A percentile compares a stretch with the other conserved stretches of the same genome.
Conservation (phyloP, 1,140 invertebrate species). For the Notospermus geniculatus region DNA sequence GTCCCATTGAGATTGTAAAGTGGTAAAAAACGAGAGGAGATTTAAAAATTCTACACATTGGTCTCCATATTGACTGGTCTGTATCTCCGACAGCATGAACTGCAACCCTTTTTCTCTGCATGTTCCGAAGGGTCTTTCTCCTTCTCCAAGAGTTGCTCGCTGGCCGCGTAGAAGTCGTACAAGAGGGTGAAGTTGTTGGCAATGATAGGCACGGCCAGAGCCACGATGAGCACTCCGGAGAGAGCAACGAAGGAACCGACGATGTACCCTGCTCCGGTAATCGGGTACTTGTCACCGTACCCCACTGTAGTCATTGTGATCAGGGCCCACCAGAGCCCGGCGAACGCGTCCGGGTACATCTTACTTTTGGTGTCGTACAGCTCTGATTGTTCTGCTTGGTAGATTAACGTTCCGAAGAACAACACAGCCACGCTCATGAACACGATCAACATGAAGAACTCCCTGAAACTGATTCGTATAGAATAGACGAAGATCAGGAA, state of each 20-base stretch:
- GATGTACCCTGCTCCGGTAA: conserved; percentile 42
- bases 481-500: conserved; percentile 46
- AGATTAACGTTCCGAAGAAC: conserved; percentile 95
- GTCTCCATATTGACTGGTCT: too few species aligned
- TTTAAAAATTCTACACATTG: too few species aligned
- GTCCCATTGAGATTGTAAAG: too few species aligned
- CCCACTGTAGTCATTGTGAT: conserved; percentile 97
- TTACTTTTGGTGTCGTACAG: conserved; percentile 26
- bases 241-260: conserved; percentile 73
- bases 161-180: conserved; percentile 62
- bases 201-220: conserved; percentile 82
- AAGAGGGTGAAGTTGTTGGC: conserved; percentile 70
- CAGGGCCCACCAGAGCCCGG: conserved; percentile 91
- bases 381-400: conserved; percentile 84
- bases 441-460: conserved; percentile 77
- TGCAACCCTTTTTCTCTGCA: conserved; percentile 57
- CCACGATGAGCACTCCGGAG: conserved; percentile 99
- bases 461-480: conserved; percentile 49
- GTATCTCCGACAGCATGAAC: too few species aligned
- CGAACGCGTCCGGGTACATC: conserved; percentile 91
- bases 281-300: conserved; percentile 85
- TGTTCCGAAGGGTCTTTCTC: conserved; percentile 93
- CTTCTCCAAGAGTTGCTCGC: conserved; percentile 93
- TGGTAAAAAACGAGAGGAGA: too few species aligned
- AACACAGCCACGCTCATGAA: conserved; percentile 96